phyloP scores from a whole-genome alignment of 1,140 invertebrate species.

The Elysia chlorotica region DNA sequence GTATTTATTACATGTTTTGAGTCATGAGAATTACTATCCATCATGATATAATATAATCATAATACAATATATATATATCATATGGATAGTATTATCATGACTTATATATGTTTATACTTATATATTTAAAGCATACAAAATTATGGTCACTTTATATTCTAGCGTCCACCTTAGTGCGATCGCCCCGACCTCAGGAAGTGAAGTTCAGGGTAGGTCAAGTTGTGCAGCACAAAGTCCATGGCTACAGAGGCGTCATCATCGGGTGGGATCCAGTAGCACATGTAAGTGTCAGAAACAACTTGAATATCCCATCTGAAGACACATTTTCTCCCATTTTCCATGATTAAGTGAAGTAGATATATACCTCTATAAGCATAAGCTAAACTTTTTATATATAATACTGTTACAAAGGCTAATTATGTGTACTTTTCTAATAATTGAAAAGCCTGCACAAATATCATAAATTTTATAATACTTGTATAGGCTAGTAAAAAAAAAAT shows the following conservation, averaged over 20 bases:
- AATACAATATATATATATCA: background rate
- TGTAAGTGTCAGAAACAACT: no score
- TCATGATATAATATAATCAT: no score
- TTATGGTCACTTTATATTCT: slow-evolving; percentile 13
- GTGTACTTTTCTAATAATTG: background rate
- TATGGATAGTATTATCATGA: background rate
- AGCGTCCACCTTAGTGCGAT: slow-evolving; percentile 59
- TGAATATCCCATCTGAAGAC: no score
- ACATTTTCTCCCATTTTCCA: background rate
- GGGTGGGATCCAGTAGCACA: slow-evolving; percentile 65
- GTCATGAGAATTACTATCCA: background rate
- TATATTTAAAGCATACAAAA: background rate
- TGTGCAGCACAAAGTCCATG: slow-evolving; percentile 63
- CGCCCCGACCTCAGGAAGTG: slow-evolving; percentile 57
- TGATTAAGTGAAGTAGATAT: background rate
- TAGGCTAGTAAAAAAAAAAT: no score
- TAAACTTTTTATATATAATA: background rate
- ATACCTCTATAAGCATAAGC: background rate
- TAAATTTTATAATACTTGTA: background rate
- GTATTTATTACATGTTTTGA: background rate
- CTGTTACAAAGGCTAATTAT: background rate
- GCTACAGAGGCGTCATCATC: slow-evolving; percentile 66
- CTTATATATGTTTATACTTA: background rate
- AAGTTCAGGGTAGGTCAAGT: slow-evolving; percentile 67
- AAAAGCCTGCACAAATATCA: background rate